phyloP scores from a whole-genome alignment of 1,140 invertebrate species.

The Heliconius hermathena region DNA sequence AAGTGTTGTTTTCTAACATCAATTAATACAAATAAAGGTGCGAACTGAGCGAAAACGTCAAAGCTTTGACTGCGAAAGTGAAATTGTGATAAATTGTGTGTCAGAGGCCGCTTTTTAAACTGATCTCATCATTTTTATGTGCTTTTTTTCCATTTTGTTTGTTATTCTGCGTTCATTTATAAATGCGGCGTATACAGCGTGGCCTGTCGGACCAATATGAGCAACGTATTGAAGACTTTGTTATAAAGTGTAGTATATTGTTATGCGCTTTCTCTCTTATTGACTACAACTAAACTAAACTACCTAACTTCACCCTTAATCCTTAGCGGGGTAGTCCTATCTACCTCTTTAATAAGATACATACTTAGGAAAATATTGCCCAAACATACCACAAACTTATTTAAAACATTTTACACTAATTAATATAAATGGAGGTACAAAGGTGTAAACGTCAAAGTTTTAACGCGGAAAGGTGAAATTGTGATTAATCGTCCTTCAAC shows the following conservation, averaged over 20 bases:
- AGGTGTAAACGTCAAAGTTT: no score
- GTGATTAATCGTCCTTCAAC: no score
- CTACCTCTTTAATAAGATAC: no score
- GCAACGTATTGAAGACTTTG: background rate
- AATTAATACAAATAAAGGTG: slow-evolving; percentile 7
- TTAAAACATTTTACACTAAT: no score
- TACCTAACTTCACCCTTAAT: no score
- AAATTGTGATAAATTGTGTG: slow-evolving; percentile 11
- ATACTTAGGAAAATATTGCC: no score
- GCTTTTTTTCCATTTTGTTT: background rate
- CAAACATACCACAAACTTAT: no score
- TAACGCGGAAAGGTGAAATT: no score
- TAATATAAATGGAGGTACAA: no score
- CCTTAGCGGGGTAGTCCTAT: no score
- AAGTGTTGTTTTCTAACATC: background rate
- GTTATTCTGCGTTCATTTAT: background rate
- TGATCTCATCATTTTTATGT: slow-evolving; percentile 1
- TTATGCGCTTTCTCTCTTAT: background rate
- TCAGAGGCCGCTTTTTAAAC: background rate
- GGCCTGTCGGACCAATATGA: background rate
- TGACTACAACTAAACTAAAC: no score
- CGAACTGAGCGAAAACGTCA: background rate
- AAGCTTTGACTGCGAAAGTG: slow-evolving; percentile 10
- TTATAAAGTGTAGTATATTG: background rate
- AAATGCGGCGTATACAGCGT: background rate